A percentile compares a stretch with the other conserved stretches of the same genome.
phyloP scores from a whole-genome alignment of 2,797 vertebrate genomes.

The Chiroxiphia lanceolata region DNA sequence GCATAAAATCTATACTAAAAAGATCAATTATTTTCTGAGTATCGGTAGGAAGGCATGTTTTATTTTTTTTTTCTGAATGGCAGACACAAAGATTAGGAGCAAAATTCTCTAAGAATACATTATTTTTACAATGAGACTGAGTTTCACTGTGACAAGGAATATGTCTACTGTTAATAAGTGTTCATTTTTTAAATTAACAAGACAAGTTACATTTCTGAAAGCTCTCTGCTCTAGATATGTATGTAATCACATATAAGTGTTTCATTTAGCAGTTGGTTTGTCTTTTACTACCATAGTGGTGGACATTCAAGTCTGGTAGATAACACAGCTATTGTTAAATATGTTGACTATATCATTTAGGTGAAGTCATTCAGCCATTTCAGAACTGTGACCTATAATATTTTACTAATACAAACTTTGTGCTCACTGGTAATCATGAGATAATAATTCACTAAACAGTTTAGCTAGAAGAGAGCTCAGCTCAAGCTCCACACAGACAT shows the following conservation, averaged over 20 bases:
- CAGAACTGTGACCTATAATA: not conserved
- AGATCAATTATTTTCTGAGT: not conserved
- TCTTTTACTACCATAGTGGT: not conserved
- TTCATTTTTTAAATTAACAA: not conserved
- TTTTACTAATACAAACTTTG: not conserved
- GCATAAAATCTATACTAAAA: not conserved
- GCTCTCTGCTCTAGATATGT: not conserved
- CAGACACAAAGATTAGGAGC: not conserved
- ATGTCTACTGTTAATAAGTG: not conserved
- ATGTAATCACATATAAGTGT: not conserved
- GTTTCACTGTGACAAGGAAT: not conserved
- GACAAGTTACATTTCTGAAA: not conserved
- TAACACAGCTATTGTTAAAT: not conserved
- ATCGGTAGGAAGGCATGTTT: not conserved
- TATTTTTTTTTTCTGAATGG: not conserved
- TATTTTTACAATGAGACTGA: not conserved
- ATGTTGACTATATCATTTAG: not conserved
- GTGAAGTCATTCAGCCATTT: not conserved
- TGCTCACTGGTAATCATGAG: not conserved
- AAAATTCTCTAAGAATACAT: not conserved
- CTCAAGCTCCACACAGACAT: not conserved
- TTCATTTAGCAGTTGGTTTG: not conserved
- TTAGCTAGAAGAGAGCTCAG: not conserved
- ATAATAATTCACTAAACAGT: slow-evolving; percentile 2
- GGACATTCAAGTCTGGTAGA: not conserved